Evolutionary conservation across 2,113 vertebrate species (phyloP), one percentile per base, ranked within the genome.

Genomic region (Acanthochromis polyacanthus): DNA sequence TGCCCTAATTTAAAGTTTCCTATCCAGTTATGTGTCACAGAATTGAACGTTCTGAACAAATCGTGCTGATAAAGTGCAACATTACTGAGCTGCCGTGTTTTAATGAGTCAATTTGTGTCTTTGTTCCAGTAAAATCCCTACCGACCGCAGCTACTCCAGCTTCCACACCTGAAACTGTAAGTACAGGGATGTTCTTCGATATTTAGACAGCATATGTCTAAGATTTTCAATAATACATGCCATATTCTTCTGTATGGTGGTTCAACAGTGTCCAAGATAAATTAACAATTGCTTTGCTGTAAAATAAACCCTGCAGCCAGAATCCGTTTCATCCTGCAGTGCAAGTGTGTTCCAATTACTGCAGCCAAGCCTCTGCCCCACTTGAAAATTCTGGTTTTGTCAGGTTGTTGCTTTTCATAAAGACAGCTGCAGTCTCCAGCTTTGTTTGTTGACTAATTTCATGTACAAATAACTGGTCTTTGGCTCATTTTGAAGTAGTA

Each of bases 131-230:
- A 11, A 48, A 2, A 45, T 45, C 36, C 3, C 4, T 43, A 8
- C 50, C 10, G 11, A 38, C 63, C 19, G 0, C 2, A 36, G 32
- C 32, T 0, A 17, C 63, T 50, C 30, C 83, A 20, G n/a, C 64
- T 59, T 38, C 68, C 12, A 10, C 10, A 22, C 53, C 22, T 4
- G 36, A 19, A 11, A 40, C 58, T 63, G 91, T 93, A 48, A 91
- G 89, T 89, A 17, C 9, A 10, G 0, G 22, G 5, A 17, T 55
- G 51, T 19, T 14, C 16, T 65, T 38, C 2, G 51, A 3, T 6
- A 22, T 5, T 20, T 7, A 17, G 0, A 48, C n/a, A 38, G 3
- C 14, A 53, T 43, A 43, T 12, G 2, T 9, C 4, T 1, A 50
- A 4, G 45, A 46, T 46, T 46, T 17, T 46, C 14, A 50, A 50